Percentiles rank a stretch among this genome's conserved stretches.
Evolutionary conservation across 2,113 vertebrate species (phyloP).

Genomic region (Silurus glanis): DNA sequence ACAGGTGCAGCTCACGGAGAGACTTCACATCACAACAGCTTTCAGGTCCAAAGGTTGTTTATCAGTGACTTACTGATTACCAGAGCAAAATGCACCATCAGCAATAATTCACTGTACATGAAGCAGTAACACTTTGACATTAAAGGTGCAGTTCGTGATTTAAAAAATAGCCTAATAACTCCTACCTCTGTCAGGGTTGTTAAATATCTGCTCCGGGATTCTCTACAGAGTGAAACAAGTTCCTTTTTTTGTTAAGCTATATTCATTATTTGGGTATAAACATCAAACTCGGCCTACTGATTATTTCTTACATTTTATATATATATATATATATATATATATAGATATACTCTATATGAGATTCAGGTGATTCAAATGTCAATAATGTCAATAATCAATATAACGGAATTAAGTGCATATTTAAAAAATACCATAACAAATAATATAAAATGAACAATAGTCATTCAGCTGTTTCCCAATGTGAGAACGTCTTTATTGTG

Average conservation of each 20-base stretch:
- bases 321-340: too few relatives aligned
- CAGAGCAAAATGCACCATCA: neutral
- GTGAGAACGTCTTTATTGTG: slow-evolving; percentile 75
- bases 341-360: too few relatives aligned
- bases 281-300: neutral
- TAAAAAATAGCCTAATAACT: too few relatives aligned
- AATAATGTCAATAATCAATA: too few relatives aligned
- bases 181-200: too few relatives aligned
- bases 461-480: neutral
- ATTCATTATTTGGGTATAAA: neutral
- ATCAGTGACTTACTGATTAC: slow-evolving; percentile 17
- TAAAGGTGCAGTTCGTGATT: neutral
- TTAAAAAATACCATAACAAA: neutral
- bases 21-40: neutral
- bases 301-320: neutral
- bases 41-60: slow-evolving; percentile 39
- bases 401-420: neutral
- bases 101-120: neutral
- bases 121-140: neutral
- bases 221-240: neutral
- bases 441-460: neutral
- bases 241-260: neutral
- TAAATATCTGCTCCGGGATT: neutral
- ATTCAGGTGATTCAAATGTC: neutral
- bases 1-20: neutral